Evolutionary conservation across 1,140 invertebrate genomes (phyloP), one percentile per base, ranked within the genome.

Genomic region (Medauroidea extradentata): DNA sequence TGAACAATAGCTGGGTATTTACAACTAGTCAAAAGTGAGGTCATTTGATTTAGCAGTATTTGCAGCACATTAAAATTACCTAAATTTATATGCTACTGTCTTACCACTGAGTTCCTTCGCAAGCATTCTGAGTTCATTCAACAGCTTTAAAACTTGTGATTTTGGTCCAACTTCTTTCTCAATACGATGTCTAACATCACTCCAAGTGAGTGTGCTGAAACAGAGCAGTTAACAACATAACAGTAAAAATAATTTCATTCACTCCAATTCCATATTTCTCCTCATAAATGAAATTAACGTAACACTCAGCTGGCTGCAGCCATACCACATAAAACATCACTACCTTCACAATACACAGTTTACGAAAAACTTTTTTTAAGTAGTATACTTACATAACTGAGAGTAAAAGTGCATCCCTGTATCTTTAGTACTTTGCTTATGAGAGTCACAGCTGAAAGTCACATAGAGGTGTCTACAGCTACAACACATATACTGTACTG

Each of bases 21-120:
- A 7, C 3, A 3, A 7, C 4, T 3, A 5, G 3, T n/a, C 42
- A 19, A 18, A 7, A 44, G 21, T 18, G n/a, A 44, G n/a, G 5
- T 18, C 42, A 7, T 19, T 44, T 7, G 21, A 3, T 44, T 14
- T 44, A 44, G 19, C 19, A 16, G 11, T 21, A 46, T 9, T 18
- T 9, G 11, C 8, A 14, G 24, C 3, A n/a, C 13, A 18, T 48
- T 48, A 13, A 18, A 16, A 5, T 19, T 13, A 51, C 8, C 27
- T 24, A 29, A 25, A 13, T 2, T n/a, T 3, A 29, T 19, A 9
- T 18, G 13, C 1, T 51, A 19, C 13, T 34, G 2, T 2, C 49
- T 34, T 51, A 51, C 49, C 49, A 51, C 16, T 51, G 16, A 51
- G 4, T 16, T 51, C 49, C 27, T 13, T 29, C 8, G 49, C 49